phyloP scores from a whole-genome alignment of 2,113 vertebrate genomes.

The Acanthisitta chloris region DNA sequence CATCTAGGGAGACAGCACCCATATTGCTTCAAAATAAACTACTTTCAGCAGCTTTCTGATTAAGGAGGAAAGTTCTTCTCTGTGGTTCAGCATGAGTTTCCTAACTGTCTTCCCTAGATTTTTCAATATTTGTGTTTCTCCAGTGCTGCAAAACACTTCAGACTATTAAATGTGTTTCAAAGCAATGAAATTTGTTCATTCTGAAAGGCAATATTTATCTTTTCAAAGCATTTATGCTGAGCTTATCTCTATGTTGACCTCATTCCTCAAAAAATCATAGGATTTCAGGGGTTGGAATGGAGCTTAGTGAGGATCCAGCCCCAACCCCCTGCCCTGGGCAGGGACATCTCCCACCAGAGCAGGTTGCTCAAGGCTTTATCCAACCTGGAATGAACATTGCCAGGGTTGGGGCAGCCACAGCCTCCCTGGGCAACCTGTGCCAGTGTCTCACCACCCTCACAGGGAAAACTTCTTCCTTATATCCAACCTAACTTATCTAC shows the following conservation, averaged over 20 bases:
- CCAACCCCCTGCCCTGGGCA: too few relatives aligned
- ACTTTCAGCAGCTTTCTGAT: not conserved
- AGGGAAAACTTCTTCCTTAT: too few relatives aligned
- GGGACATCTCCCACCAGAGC: too few relatives aligned
- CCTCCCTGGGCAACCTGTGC: too few relatives aligned
- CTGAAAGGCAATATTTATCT: not conserved
- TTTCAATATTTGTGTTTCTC: not conserved
- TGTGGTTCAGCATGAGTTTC: not conserved
- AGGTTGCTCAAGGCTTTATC: too few relatives aligned
- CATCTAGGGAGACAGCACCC: not conserved
- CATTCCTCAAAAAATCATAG: too few relatives aligned
- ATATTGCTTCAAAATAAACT: not conserved
- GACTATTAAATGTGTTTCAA: not conserved
- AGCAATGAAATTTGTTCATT: not conserved
- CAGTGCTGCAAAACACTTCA: not conserved
- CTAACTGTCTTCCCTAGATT: not conserved
- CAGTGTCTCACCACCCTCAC: too few relatives aligned
- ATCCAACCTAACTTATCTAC: too few relatives aligned
- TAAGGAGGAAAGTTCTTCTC: not conserved
- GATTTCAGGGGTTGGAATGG: too few relatives aligned
- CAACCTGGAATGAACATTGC: too few relatives aligned
- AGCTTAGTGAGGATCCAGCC: too few relatives aligned
- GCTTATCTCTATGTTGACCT: accelerated
- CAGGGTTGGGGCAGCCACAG: too few relatives aligned
- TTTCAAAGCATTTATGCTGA: not conserved